Evolutionary conservation across 1,140 invertebrate species (phyloP).

Genomic region (Idris sp.): DNA sequence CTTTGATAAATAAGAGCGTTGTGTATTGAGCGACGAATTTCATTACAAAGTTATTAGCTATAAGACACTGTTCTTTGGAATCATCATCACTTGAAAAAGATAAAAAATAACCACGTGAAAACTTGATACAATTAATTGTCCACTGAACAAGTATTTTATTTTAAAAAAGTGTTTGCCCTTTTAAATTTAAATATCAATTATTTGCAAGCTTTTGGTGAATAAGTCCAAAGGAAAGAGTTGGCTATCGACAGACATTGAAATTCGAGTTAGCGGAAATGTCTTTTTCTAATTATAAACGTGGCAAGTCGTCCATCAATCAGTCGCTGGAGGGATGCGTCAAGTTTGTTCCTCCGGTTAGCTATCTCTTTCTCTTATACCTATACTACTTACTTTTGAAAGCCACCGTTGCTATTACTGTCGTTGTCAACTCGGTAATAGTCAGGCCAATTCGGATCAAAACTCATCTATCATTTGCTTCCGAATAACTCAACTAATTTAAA

Average conservation of each 20-base stretch:
- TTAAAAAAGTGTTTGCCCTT: too few relatives aligned
- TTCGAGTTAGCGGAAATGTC: slow-evolving; percentile 68
- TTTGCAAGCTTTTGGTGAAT: too few relatives aligned
- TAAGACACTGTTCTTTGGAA: too few relatives aligned
- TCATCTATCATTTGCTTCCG: slow-evolving; percentile 36
- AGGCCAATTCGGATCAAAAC: slow-evolving; percentile 57
- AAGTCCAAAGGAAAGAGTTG: neutral
- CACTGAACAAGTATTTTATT: too few relatives aligned
- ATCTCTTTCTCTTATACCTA: slow-evolving; percentile 32
- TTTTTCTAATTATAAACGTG: slow-evolving; percentile 75
- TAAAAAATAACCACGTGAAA: too few relatives aligned
- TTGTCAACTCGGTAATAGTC: slow-evolving; percentile 64
- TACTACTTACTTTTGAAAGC: slow-evolving; percentile 52
- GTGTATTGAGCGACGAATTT: slow-evolving; percentile 43
- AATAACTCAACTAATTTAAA: too few relatives aligned
- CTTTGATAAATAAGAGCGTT: slow-evolving; percentile 66
- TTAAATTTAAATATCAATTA: too few relatives aligned
- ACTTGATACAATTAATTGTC: too few relatives aligned
- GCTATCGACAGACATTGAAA: slow-evolving; percentile 23
- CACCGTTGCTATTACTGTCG: slow-evolving; percentile 64
- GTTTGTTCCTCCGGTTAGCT: slow-evolving; percentile 25
- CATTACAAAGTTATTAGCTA: slow-evolving; percentile 46
- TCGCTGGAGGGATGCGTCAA: slow-evolving; percentile 55
- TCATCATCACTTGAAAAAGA: too few relatives aligned
- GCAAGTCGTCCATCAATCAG: slow-evolving; percentile 73